Percentiles rank a stretch among this genome's conserved stretches.
Conservation (phyloP, 1,140 invertebrate species). For the Bombus pyrosoma region DNA sequence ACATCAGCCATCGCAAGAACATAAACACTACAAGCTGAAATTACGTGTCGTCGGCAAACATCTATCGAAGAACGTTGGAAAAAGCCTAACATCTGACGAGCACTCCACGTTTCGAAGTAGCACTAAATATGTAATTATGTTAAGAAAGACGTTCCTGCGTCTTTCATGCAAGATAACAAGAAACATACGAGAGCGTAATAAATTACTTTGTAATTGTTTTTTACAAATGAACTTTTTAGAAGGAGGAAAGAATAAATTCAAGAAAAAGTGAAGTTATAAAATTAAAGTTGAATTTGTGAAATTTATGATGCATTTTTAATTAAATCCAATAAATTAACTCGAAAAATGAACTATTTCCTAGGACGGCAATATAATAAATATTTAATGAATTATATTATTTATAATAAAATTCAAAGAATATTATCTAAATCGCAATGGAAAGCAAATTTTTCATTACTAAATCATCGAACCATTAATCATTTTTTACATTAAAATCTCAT, state of each 20-base stretch:
- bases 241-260: background rate
- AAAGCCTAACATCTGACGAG: conserved; percentile 7
- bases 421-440: too few species aligned
- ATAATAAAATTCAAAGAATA: too few species aligned
- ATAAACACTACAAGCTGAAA: conserved; percentile 40
- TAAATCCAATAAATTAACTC: background rate
- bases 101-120: background rate
- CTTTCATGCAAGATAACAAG: too few species aligned
- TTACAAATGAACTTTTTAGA: background rate
- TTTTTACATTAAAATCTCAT: too few species aligned
- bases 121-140: background rate
- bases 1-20: conserved; percentile 18
- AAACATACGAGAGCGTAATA: too few species aligned
- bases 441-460: too few species aligned
- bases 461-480: too few species aligned
- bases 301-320: background rate
- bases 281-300: background rate
- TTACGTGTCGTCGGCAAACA: conserved; percentile 38
- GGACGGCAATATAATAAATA: too few species aligned
- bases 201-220: background rate
- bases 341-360: background rate
- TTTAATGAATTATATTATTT: too few species aligned
- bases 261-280: background rate
- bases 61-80: conserved; percentile 6
- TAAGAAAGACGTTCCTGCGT: background rate